These are phyloP conservation scores for Coenonympha arcania DNA, from an alignment of 2,888 invertebrate species.

Conservation along the genomic window DNA sequence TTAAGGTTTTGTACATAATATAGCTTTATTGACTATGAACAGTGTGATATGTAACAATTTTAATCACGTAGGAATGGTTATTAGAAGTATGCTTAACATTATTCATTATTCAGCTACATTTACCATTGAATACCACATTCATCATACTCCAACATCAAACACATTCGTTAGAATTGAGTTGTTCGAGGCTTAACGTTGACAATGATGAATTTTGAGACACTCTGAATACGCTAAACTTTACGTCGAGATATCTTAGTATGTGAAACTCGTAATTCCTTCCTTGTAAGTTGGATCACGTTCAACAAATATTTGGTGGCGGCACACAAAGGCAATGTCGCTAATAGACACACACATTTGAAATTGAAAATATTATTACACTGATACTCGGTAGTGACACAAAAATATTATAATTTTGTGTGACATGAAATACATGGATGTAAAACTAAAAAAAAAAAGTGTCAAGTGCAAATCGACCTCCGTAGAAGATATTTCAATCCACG, in stretches of 20 bases:
- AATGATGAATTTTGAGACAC: slow-evolving; percentile 1
- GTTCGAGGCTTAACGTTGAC: background rate
- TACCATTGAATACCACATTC: background rate
- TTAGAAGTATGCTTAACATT: background rate
- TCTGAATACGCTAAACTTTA: slow-evolving; percentile 5
- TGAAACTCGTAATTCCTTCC: slow-evolving; percentile 45
- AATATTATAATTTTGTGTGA: too few relatives aligned
- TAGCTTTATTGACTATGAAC: too few relatives aligned
- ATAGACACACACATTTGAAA: slow-evolving; percentile 54
- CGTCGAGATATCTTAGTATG: slow-evolving; percentile 21
- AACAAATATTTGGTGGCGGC: slow-evolving; percentile 59
- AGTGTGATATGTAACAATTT: too few relatives aligned
- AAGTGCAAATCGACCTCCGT: too few relatives aligned
- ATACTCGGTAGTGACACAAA: too few relatives aligned
- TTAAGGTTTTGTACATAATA: too few relatives aligned
- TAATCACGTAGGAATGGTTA: too few relatives aligned
- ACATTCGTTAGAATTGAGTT: slow-evolving; percentile 2
- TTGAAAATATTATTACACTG: slow-evolving; percentile 29
- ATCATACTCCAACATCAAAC: background rate
- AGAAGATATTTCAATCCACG: too few relatives aligned
- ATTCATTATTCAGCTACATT: slow-evolving; percentile 2
- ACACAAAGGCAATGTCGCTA: slow-evolving; percentile 48
- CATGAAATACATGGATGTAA: too few relatives aligned
- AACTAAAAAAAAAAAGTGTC: too few relatives aligned
- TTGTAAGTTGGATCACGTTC: slow-evolving; percentile 65